phyloP scores from a whole-genome alignment of 2,888 invertebrate species.

The Callimorpha dominula region DNA sequence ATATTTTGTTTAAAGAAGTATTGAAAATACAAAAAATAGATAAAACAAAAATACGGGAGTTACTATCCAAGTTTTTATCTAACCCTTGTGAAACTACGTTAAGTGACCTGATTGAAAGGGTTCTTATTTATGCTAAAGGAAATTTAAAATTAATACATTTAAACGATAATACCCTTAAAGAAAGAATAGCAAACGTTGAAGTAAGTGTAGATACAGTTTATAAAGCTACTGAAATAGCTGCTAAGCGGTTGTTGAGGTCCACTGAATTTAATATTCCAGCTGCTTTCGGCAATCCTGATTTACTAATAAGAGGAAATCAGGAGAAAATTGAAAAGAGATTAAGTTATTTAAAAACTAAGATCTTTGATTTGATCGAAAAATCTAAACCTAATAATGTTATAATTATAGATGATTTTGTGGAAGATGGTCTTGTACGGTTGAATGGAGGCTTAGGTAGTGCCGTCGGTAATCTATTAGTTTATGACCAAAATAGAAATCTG shows the following conservation, averaged over 20 bases:
- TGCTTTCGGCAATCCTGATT: too few species aligned
- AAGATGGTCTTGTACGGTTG: background rate
- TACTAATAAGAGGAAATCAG: too few species aligned
- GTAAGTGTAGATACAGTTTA: background rate
- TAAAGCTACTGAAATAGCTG: background rate
- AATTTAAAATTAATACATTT: constrained; percentile 13
- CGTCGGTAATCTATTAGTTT: background rate
- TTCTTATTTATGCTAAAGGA: constrained; percentile 14
- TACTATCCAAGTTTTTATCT: background rate
- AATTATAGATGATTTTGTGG: background rate
- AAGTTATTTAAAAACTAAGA: too few species aligned
- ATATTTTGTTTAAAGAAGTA: background rate
- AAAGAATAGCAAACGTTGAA: background rate
- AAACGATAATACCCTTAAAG: background rate
- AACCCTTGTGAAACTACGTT: background rate
- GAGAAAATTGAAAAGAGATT: too few species aligned
- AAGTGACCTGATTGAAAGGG: constrained; percentile 22
- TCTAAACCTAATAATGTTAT: background rate
- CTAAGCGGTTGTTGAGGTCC: background rate
- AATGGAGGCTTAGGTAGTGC: background rate
- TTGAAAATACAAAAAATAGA: background rate
- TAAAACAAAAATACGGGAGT: background rate
- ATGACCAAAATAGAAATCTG: background rate
- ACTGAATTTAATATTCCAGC: too few species aligned
- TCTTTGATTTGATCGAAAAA: too few species aligned